phyloP scores from a whole-genome alignment of 2,797 vertebrate genomes.

The Furcifer pardalis region DNA sequence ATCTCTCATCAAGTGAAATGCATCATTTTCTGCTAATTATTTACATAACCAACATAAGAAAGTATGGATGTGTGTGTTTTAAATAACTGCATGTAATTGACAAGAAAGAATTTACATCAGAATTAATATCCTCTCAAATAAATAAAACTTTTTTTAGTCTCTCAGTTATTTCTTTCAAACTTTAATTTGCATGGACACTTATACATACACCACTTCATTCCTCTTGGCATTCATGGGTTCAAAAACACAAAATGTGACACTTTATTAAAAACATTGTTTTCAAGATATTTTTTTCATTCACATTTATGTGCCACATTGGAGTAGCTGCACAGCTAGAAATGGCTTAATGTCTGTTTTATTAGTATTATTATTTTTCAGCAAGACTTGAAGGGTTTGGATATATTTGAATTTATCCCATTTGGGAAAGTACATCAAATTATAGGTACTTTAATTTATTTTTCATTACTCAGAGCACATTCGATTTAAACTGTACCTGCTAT shows the following conservation, averaged over 20 bases:
- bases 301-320: neutral
- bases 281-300: neutral
- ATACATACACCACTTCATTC: neutral
- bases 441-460: neutral
- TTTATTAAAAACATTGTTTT: neutral
- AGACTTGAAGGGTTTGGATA: neutral
- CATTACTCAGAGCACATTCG: neutral
- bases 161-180: neutral
- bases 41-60: too few relatives aligned
- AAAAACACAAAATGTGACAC: neutral
- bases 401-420: neutral
- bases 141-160: neutral
- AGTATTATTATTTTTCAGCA: neutral
- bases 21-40: too few relatives aligned
- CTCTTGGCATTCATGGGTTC: neutral
- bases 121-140: too few relatives aligned
- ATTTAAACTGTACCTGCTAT: neutral
- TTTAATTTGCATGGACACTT: neutral
- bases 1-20: too few relatives aligned
- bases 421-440: neutral
- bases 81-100: too few relatives aligned
- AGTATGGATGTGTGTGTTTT: too few relatives aligned
- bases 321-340: neutral
- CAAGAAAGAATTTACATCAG: too few relatives aligned
- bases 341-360: neutral